Evolutionary conservation across 1,140 invertebrate genomes (phyloP), one percentile per base, ranked within the genome.

Genomic region (Sipha flava): DNA sequence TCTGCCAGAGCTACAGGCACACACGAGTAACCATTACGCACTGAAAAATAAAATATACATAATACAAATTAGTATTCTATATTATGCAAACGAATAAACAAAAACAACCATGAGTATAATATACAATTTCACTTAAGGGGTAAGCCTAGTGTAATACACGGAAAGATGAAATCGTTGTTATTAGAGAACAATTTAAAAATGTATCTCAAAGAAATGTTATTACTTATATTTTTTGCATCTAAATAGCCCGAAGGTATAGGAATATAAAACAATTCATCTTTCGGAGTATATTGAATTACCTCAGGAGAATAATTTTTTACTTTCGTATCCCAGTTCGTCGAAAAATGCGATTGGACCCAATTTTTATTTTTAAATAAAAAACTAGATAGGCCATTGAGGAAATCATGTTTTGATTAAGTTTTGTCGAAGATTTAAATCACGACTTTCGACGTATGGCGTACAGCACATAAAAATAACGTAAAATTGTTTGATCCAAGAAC

Each of bases 1-100:
- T 98, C 95, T 16, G 95, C 92, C 34, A 99, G 87, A 0, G 96
- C 95, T 80, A 98, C 93, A 1, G 96, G 96, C 18, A 98, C 94
- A 87, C 95, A 97, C 0, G 96, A 98, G 85, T 98, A 98, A 68
- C 97, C 97, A 88, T 98, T 98, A 29, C 95, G 91, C 81, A 98
- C 96, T 92, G 90, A 90, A 90, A 77, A 83, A 84, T 82, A 70
- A 40, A 57, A n/a, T 10, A 37, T 43, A 43, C 47, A 49, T n/a
- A n/a, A 49, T 6, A 3, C n/a, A n/a, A n/a, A n/a, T n/a, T n/a
- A n/a, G n/a, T n/a, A n/a, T n/a, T 49, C 9, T 4, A 45, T 70
- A 29, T n/a, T 29, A 29, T 29, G 12, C 2, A n/a, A 6, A 4
- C 12, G 10, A 10, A n/a, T n/a, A 47, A 37, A 37, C 37, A 0